phyloP scores from a whole-genome alignment of 2,888 invertebrate genomes.

The Lypha dubia region DNA sequence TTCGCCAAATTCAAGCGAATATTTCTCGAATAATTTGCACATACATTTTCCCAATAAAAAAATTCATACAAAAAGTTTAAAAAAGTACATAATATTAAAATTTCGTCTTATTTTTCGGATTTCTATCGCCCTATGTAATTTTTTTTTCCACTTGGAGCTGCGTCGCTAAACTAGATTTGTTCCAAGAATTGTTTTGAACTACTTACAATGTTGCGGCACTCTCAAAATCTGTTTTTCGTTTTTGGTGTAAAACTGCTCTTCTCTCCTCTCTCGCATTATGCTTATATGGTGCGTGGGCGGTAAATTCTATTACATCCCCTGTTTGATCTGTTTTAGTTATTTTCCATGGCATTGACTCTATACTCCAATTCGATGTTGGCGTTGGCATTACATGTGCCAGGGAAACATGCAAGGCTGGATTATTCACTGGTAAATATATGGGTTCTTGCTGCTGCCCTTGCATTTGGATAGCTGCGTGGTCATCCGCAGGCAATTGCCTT shows the following conservation, averaged over 20 bases:
- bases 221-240: slow-evolving; percentile 78
- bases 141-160: too few species aligned
- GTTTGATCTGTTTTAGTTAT: slow-evolving; percentile 83
- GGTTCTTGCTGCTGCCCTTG: slow-evolving; percentile 38
- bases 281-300: slow-evolving; percentile 62
- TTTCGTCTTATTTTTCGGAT: too few species aligned
- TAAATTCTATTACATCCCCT: slow-evolving; percentile 79
- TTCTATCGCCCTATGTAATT: too few species aligned
- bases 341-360: slow-evolving; percentile 85
- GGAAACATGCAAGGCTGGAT: slow-evolving; percentile 4
- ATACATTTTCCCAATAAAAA: too few species aligned
- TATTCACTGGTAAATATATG: slow-evolving; percentile 40
- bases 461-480: slow-evolving; percentile 34
- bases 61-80: too few species aligned
- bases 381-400: slow-evolving; percentile 75
- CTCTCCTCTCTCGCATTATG: slow-evolving; percentile 67
- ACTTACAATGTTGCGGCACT: slow-evolving; percentile 84
- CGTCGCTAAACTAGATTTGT: too few species aligned
- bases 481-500: slow-evolving; percentile 26
- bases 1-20: too few species aligned
- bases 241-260: slow-evolving; percentile 77
- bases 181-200: not conserved
- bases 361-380: slow-evolving; percentile 83
- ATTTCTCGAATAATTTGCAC: too few species aligned
- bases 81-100: too few species aligned